Percentiles rank a stretch among this genome's conserved stretches.
phyloP scores from a whole-genome alignment of 2,888 invertebrate genomes.

The Autographa pulchrina region DNA sequence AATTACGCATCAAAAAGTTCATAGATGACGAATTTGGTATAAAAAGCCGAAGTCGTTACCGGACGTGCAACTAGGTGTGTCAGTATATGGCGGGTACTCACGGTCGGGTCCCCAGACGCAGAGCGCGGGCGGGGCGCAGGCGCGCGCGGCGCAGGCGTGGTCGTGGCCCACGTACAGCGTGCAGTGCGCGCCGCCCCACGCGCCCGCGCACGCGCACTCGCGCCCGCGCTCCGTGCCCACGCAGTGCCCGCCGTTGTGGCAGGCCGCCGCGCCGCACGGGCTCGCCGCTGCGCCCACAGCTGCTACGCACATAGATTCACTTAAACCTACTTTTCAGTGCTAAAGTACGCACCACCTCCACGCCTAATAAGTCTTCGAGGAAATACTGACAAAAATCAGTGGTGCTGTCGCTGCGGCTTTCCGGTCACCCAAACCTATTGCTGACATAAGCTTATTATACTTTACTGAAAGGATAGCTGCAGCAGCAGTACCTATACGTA shows the following conservation, averaged over 20 bases:
- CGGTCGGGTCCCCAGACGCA: constrained; percentile 78
- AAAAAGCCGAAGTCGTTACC: no score
- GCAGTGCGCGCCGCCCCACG: constrained; percentile 94
- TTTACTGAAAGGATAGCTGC: no score
- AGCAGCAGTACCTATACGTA: no score
- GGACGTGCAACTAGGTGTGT: neutral
- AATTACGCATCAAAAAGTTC: neutral
- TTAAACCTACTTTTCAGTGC: neutral
- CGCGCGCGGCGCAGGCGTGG: constrained; percentile 88
- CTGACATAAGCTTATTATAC: no score
- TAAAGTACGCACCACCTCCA: neutral
- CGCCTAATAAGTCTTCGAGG: neutral
- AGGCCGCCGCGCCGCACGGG: constrained; percentile 37
- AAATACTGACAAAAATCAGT: neutral
- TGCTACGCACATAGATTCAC: constrained; percentile 13
- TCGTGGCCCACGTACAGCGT: constrained; percentile 90
- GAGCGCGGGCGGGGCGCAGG: constrained; percentile 86
- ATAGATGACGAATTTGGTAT: neutral
- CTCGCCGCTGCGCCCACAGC: constrained; percentile 3
- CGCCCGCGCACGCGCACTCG: constrained; percentile 93
- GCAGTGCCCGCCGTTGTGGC: constrained; percentile 65
- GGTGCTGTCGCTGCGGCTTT: no score
- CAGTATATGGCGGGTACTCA: constrained; percentile 45
- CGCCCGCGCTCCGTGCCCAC: constrained; percentile 55
- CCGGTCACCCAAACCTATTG: no score